phyloP scores from a whole-genome alignment of 2,113 vertebrate species.

The Tychaedon coryphoeus region DNA sequence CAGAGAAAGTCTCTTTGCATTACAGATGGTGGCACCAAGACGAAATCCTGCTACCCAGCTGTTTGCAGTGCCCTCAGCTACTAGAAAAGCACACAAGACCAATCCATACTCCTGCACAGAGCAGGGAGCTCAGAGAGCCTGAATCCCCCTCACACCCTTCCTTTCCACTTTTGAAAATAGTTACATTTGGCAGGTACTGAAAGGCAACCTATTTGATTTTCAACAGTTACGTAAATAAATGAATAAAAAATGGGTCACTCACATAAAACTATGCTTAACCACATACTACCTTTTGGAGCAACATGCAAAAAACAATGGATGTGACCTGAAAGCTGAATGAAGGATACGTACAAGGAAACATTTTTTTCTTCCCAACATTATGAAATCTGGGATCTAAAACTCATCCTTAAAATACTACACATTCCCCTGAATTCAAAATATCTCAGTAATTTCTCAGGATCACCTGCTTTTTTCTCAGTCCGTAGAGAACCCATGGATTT shows the following conservation, averaged over 20 bases:
- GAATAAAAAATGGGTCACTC: not conserved
- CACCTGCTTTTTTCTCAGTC: not conserved
- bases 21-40: not conserved
- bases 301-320: not conserved
- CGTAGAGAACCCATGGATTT: not conserved
- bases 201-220: not conserved
- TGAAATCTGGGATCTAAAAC: not conserved
- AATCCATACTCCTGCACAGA: not conserved
- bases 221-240: not conserved
- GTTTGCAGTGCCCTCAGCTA: not conserved
- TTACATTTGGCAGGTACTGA: not conserved
- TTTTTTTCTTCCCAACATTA: not conserved
- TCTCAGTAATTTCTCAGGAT: not conserved
- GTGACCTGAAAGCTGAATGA: not conserved
- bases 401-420: not conserved
- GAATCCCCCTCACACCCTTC: accelerated
- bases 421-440: not conserved
- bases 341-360: not conserved
- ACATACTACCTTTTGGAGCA: not conserved
- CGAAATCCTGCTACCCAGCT: not conserved
- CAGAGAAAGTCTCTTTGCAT: not conserved
- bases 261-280: not conserved
- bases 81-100: not conserved
- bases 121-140: not conserved
- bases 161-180: not conserved